Conservation (phyloP, 2,113 vertebrate species). For the Pteropus alecto region DNA sequence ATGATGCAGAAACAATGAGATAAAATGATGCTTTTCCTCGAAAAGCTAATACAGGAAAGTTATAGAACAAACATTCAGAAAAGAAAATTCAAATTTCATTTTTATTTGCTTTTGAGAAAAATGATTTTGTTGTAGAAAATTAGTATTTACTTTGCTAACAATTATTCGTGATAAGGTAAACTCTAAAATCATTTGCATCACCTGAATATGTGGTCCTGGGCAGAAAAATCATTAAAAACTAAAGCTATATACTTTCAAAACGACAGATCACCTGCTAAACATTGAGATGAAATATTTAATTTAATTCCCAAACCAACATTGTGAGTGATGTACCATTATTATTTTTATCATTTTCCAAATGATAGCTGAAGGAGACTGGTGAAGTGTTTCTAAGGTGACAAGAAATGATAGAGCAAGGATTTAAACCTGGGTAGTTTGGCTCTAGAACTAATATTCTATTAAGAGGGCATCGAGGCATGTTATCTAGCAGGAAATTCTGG, state of each 20-base stretch:
- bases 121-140: background rate
- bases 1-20: slow-evolving; percentile 9
- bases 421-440: background rate
- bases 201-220: background rate
- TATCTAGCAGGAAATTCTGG: background rate
- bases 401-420: background rate
- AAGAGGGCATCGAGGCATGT: background rate
- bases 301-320: background rate
- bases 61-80: slow-evolving; percentile 7
- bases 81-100: background rate
- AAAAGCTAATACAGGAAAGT: background rate
- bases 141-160: background rate
- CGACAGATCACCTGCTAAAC: background rate
- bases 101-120: slow-evolving; percentile 23
- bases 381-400: background rate
- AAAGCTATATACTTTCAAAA: background rate
- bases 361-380: background rate
- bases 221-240: background rate
- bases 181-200: background rate
- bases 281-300: slow-evolving; percentile 1
- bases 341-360: background rate
- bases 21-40: background rate
- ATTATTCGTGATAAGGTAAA: slow-evolving; percentile 2
- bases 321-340: background rate
- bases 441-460: background rate